phyloP scores from a whole-genome alignment of 2,113 vertebrate genomes.

The Mus spicilegus region DNA sequence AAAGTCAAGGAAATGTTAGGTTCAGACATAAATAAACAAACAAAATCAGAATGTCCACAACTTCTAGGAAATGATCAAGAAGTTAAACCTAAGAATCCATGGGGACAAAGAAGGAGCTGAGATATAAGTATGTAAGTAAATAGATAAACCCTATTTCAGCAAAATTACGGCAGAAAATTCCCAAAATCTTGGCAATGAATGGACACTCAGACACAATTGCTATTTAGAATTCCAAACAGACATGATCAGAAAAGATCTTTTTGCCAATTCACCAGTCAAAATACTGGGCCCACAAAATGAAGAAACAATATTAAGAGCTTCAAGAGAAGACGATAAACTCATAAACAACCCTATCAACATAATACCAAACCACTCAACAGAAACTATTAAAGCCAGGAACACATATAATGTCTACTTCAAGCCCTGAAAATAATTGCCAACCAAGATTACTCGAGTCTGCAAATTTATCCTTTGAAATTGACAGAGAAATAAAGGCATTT shows the following conservation, averaged over 20 bases:
- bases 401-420: not conserved
- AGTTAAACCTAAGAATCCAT: not conserved
- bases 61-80: not conserved
- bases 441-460: not conserved
- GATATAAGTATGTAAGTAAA: accelerated
- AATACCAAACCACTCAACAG: not conserved
- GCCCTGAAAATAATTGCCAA: not conserved
- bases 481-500: not conserved
- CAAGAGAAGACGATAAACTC: not conserved
- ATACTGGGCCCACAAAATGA: not conserved
- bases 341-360: not conserved
- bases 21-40: not conserved
- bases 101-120: not conserved
- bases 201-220: not conserved
- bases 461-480: not conserved
- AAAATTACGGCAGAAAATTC: not conserved
- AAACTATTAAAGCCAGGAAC: not conserved
- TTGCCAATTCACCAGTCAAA: not conserved
- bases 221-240: not conserved
- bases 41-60: not conserved
- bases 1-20: not conserved
- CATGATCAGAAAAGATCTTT: not conserved
- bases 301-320: not conserved
- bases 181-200: not conserved
- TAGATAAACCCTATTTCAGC: not conserved